Percentiles rank a stretch among this genome's conserved stretches.
Evolutionary conservation across 2,797 vertebrate genomes (phyloP).

Genomic region (Scyliorhinus canicula): DNA sequence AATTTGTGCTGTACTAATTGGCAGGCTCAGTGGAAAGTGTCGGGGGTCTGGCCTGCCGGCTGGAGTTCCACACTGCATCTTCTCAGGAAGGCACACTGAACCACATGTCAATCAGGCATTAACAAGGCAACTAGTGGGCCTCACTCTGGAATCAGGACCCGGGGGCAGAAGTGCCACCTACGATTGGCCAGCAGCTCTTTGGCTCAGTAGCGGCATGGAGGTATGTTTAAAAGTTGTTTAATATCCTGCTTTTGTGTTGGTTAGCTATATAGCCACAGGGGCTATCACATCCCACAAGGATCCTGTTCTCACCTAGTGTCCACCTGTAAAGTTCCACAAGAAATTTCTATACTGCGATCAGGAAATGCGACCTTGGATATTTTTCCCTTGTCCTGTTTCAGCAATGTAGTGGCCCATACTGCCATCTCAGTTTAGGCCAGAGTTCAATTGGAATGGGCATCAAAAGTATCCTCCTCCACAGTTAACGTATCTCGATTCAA

Average conservation of each 20-base stretch:
- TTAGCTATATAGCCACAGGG: background rate
- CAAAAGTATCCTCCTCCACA: background rate
- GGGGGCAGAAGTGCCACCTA: too few species aligned
- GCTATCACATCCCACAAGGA: background rate
- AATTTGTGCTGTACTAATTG: background rate
- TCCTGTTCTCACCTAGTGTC: background rate
- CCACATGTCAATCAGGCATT: too few species aligned
- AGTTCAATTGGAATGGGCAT: background rate
- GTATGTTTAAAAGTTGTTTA: background rate
- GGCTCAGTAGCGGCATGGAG: too few species aligned
- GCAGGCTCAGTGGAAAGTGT: too few species aligned
- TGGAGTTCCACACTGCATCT: too few species aligned
- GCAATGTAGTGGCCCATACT: background rate
- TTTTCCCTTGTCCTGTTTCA: background rate
- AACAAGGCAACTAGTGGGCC: too few species aligned
- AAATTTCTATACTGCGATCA: background rate
- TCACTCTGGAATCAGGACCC: too few species aligned
- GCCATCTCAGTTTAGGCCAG: background rate
- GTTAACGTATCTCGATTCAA: background rate
- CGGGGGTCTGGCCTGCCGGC: too few species aligned
- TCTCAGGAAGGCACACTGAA: too few species aligned
- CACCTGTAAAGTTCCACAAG: background rate
- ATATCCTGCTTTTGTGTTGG: background rate
- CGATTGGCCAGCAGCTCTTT: too few species aligned
- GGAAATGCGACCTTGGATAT: background rate